Percentiles rank a stretch among this genome's conserved stretches.
These are phyloP conservation scores for Volucella inflata DNA, from an alignment of 2,888 invertebrate species.

Conservation along the genomic window DNA sequence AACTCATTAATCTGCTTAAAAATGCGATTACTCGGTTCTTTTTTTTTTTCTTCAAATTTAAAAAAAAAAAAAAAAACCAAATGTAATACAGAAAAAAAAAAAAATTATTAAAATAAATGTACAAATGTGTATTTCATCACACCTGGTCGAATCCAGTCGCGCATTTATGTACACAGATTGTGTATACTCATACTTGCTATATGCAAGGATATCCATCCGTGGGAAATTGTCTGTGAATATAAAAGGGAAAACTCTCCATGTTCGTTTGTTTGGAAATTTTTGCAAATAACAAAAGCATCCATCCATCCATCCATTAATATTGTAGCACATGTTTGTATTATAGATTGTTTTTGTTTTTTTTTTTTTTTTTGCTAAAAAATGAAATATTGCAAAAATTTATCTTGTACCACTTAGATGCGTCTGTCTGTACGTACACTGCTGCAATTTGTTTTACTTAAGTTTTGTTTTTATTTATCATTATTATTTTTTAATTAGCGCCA, in stretches of 20 bases:
- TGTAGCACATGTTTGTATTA: constrained; percentile 3
- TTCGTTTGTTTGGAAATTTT: not conserved
- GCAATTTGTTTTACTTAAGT: not conserved
- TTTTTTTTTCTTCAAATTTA: constrained; percentile 1
- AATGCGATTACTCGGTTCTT: constrained; percentile 44
- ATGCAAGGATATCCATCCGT: constrained; percentile 58
- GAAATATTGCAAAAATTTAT: constrained; percentile 3
- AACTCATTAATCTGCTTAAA: constrained; percentile 59
- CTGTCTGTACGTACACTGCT: no score
- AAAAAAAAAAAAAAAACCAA: no score
- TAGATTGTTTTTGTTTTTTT: not conserved
- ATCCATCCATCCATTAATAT: constrained; percentile 4
- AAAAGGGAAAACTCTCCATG: constrained; percentile 20
- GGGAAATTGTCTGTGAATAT: constrained; percentile 61
- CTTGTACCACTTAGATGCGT: no score
- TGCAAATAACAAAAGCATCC: constrained; percentile 4
- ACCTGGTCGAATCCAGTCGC: constrained; percentile 54
- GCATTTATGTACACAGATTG: not conserved
- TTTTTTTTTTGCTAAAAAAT: not conserved
- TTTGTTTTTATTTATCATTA: constrained; percentile 18
- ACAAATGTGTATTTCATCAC: constrained; percentile 51
- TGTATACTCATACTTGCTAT: constrained; percentile 10
- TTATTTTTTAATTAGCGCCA: not conserved
- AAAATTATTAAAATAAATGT: constrained; percentile 33
- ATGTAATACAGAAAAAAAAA: constrained; percentile 2